These are phyloP conservation scores for Globodera rostochiensis DNA, from an alignment of 1,140 invertebrate genomes.

Conservation along the genomic window DNA sequence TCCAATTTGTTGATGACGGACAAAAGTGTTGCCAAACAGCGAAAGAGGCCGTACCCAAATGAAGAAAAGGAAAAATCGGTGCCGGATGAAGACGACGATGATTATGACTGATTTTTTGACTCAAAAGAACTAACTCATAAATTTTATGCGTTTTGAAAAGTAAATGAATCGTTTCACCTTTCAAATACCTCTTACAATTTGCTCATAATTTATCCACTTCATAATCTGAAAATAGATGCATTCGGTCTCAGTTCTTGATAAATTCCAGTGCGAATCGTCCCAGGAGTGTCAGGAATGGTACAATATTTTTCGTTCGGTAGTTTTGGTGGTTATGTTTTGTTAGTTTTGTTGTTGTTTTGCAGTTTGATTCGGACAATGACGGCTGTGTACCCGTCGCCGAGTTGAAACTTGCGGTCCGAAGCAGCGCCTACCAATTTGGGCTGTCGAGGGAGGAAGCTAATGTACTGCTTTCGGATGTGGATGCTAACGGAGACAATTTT, in stretches of 20 bases:
- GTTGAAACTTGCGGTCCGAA: slow-evolving; percentile 33
- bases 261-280: slow-evolving; percentile 28
- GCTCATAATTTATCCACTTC: not conserved
- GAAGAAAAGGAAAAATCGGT: slow-evolving; percentile 5
- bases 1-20: slow-evolving; percentile 9
- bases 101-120: slow-evolving; percentile 7
- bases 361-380: slow-evolving; percentile 51
- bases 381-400: slow-evolving; percentile 38
- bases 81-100: slow-evolving; percentile 20
- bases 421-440: slow-evolving; percentile 34
- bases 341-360: slow-evolving; percentile 14
- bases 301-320: slow-evolving; percentile 32
- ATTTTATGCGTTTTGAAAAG: slow-evolving; percentile 1
- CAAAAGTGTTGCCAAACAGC: not conserved
- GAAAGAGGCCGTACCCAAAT: slow-evolving; percentile 12
- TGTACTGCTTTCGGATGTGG: slow-evolving; percentile 37
- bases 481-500: slow-evolving; percentile 40
- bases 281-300: slow-evolving; percentile 41
- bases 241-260: slow-evolving; percentile 9
- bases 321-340: slow-evolving; percentile 1
- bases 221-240: slow-evolving; percentile 16
- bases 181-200: not conserved
- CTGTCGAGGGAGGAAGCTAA: slow-evolving; percentile 38
- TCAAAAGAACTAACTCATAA: not conserved
- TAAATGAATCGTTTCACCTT: not conserved